Evolutionary conservation across 2,797 vertebrate species (phyloP).

Genomic region (Parotocinclus haroldoi): DNA sequence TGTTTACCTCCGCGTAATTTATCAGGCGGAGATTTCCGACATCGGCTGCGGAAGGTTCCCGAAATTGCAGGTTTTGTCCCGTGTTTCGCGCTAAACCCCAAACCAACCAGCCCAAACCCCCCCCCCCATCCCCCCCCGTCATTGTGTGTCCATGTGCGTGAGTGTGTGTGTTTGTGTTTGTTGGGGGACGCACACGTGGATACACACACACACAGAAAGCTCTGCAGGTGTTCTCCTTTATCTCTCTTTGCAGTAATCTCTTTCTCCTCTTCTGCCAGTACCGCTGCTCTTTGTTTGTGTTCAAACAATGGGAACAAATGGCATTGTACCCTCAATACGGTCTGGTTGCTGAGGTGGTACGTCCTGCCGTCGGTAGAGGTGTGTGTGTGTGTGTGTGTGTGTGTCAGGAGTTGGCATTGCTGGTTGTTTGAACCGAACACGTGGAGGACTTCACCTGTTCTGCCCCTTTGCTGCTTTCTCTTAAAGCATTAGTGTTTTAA

Average conservation of each 20-base stretch:
- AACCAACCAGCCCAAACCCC: too few species aligned
- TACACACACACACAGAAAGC: conserved; percentile 4
- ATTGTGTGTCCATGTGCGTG: conserved; percentile 8
- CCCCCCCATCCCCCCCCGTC: too few species aligned
- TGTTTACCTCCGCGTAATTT: conserved; percentile 12
- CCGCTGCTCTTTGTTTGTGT: conserved; percentile 39
- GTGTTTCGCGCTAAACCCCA: neutral
- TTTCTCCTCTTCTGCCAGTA: conserved; percentile 28
- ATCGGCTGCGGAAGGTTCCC: conserved; percentile 7
- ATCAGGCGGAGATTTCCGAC: conserved; percentile 10
- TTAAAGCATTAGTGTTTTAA: too few species aligned
- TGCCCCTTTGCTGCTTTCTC: too few species aligned
- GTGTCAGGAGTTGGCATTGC: too few species aligned
- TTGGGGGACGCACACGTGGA: conserved; percentile 4
- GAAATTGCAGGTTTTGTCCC: conserved; percentile 9
- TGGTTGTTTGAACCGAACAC: too few species aligned
- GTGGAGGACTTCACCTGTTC: too few species aligned
- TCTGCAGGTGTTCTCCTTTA: conserved; percentile 34
- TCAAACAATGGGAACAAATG: conserved; percentile 38
- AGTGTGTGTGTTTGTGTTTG: conserved; percentile 28
- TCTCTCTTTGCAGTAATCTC: neutral
- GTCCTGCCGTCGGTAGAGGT: too few species aligned
- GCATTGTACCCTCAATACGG: neutral
- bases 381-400: too few species aligned
- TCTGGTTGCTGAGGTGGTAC: too few species aligned